Evolutionary conservation across 2,113 vertebrate genomes (phyloP).

Genomic region (Hylia prasina): DNA sequence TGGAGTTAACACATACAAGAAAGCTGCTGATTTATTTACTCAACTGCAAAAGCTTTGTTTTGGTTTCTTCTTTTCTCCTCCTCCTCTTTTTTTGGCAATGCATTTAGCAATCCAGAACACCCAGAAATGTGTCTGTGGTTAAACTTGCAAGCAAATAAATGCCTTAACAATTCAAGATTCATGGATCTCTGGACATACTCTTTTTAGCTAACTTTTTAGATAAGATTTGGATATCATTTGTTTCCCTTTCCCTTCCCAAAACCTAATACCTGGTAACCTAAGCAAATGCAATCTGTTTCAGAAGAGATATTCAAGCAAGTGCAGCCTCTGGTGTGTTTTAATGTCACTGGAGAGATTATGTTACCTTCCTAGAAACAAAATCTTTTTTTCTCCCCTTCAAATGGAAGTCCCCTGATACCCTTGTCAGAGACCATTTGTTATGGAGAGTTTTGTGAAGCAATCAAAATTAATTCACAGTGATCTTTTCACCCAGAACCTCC

Average conservation of each 20-base stretch:
- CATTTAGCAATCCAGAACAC: not conserved
- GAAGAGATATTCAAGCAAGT: conserved; percentile 75
- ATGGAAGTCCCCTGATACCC: conserved; percentile 68
- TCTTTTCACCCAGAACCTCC: conserved; percentile 68
- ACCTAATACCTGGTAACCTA: conserved; percentile 84
- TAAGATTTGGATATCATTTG: conserved; percentile 73
- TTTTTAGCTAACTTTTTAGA: conserved; percentile 57
- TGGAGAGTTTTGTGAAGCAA: conserved; percentile 73
- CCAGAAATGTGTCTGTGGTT: conserved; percentile 10
- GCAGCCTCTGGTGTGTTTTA: conserved; percentile 80
- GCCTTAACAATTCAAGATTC: conserved; percentile 51
- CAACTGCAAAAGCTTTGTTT: conserved; percentile 64
- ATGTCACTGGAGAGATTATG: conserved; percentile 86
- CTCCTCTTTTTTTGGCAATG: not conserved
- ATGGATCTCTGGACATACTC: conserved; percentile 45
- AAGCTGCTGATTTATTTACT: conserved; percentile 58
- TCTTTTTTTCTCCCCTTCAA: conserved; percentile 58
- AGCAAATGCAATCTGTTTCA: conserved; percentile 81
- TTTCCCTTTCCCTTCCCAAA: conserved; percentile 73
- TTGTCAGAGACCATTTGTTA: conserved; percentile 68
- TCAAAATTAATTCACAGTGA: conserved; percentile 75
- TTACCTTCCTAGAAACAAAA: conserved; percentile 86
- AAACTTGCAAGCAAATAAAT: conserved; percentile 28
- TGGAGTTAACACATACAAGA: not conserved
- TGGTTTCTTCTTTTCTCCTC: not conserved